Evolutionary conservation across 2,888 invertebrate species (phyloP).

Genomic region (Ecdyonurus torrentis): DNA sequence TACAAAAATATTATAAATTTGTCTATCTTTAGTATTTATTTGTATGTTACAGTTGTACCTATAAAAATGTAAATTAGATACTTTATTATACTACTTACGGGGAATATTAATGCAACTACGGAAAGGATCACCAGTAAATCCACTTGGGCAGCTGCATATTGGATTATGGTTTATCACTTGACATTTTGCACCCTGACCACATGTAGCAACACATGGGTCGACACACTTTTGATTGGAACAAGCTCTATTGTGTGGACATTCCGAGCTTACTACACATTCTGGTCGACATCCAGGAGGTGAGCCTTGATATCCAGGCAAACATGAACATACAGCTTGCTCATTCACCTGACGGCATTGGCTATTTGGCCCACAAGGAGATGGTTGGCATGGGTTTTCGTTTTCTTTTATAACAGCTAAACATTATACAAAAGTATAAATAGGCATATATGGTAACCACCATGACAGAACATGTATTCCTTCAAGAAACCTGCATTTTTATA

Average conservation of each 20-base stretch:
- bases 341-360: constrained; percentile 44
- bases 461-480: background rate
- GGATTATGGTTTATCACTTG: constrained; percentile 54
- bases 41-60: too few relatives aligned
- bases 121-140: constrained; percentile 34
- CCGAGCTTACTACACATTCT: constrained; percentile 48
- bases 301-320: constrained; percentile 47
- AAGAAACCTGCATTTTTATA: constrained; percentile 32
- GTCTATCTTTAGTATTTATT: too few relatives aligned
- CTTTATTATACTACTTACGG: too few relatives aligned
- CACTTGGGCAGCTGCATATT: constrained; percentile 46
- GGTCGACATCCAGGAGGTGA: constrained; percentile 50
- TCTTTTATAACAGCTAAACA: constrained; percentile 14
- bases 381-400: constrained; percentile 33
- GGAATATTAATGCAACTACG: constrained; percentile 26
- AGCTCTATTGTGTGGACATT: constrained; percentile 41
- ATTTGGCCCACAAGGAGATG: constrained; percentile 44
- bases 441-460: too few relatives aligned
- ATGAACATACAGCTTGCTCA: constrained; percentile 49
- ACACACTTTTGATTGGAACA: constrained; percentile 51
- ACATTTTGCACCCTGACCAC: constrained; percentile 52
- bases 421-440: background rate
- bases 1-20: too few relatives aligned
- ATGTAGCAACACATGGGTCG: constrained; percentile 53
- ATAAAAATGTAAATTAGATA: too few relatives aligned